Percentiles rank a stretch among this genome's conserved stretches.
phyloP scores from a whole-genome alignment of 1,140 invertebrate genomes.

The Melanaphis sacchari region DNA sequence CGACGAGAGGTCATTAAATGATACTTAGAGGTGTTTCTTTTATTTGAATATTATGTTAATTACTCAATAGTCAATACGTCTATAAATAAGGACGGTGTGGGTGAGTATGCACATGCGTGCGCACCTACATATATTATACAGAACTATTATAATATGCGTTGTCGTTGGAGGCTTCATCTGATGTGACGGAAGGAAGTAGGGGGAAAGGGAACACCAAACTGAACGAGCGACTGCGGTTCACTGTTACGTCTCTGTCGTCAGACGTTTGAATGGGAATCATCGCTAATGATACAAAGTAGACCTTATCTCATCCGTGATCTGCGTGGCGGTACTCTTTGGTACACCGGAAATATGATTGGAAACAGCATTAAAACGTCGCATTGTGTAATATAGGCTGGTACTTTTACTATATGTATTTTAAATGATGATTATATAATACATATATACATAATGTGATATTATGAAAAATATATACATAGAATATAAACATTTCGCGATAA shows the following conservation, averaged over 20 bases:
- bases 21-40: background rate
- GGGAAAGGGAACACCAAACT: background rate
- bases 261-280: constrained; percentile 27
- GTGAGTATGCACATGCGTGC: background rate
- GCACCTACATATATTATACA: background rate
- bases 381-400: background rate
- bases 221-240: background rate
- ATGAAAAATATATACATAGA: background rate
- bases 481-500: background rate
- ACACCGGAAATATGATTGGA: constrained; percentile 24
- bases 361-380: background rate
- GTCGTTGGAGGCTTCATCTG: background rate
- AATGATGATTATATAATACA: background rate
- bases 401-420: background rate
- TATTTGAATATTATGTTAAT: constrained; percentile 33
- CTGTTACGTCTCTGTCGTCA: background rate
- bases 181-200: background rate
- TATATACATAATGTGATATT: too few relatives aligned
- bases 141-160: background rate
- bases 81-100: too few relatives aligned
- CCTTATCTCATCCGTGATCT: background rate
- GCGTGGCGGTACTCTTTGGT: background rate
- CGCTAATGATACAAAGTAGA: constrained; percentile 12
- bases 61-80: too few relatives aligned
- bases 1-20: constrained; percentile 32